A percentile compares a stretch with the other conserved stretches of the same genome.
phyloP scores from a whole-genome alignment of 2,888 invertebrate species.

The Orthosia incerta region DNA sequence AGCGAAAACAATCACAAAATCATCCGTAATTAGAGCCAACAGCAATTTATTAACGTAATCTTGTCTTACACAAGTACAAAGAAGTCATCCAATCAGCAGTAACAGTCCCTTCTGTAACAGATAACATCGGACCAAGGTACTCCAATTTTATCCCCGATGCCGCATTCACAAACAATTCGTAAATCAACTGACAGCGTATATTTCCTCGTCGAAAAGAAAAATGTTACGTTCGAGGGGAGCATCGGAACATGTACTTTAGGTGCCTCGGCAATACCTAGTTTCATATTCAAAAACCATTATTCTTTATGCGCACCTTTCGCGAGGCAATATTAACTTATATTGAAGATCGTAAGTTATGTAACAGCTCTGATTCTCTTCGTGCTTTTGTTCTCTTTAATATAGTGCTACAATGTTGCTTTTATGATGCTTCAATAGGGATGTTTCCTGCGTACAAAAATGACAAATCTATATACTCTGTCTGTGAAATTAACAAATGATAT shows the following conservation, averaged over 20 bases:
- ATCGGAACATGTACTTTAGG: slow-evolving; percentile 67
- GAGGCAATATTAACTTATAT: slow-evolving; percentile 70
- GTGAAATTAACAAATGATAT: too few relatives aligned
- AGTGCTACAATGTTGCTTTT: slow-evolving; percentile 49
- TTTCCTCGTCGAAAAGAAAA: slow-evolving; percentile 72
- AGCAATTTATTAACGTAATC: slow-evolving; percentile 55
- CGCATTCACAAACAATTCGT: slow-evolving; percentile 68
- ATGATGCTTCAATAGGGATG: slow-evolving; percentile 24
- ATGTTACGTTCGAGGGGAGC: slow-evolving; percentile 72
- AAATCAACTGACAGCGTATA: slow-evolving; percentile 64
- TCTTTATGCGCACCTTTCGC: slow-evolving; percentile 67
- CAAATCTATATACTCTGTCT: too few relatives aligned
- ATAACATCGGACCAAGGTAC: slow-evolving; percentile 50
- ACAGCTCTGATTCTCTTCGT: slow-evolving; percentile 37
- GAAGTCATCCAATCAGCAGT: slow-evolving; percentile 60
- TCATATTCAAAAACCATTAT: slow-evolving; percentile 73
- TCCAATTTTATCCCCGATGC: slow-evolving; percentile 54
- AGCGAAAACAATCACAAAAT: slow-evolving; percentile 51
- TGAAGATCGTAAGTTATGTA: slow-evolving; percentile 64
- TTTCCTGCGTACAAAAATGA: too few relatives aligned
- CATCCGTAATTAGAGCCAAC: slow-evolving; percentile 46
- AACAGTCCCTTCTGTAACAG: slow-evolving; percentile 32
- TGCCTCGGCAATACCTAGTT: slow-evolving; percentile 65
- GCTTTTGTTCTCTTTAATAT: slow-evolving; percentile 49
- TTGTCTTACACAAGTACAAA: slow-evolving; percentile 41